Evolutionary conservation across 2,888 invertebrate genomes (phyloP).

Genomic region (Eupithecia dodoneata): DNA sequence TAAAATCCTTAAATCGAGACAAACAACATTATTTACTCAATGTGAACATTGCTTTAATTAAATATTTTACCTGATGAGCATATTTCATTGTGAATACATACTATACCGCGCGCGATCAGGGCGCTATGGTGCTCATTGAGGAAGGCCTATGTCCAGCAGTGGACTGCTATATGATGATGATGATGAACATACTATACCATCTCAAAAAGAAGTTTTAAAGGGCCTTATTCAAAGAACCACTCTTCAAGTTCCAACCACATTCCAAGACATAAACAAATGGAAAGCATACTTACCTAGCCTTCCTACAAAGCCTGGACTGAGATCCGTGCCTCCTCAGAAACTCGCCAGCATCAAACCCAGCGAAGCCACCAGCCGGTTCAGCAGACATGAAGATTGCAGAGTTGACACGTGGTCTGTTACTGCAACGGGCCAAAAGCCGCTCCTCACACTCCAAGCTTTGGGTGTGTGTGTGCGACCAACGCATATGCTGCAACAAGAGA

Average conservation of each 20-base stretch:
- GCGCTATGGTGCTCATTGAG: no score
- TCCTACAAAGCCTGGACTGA: slow-evolving; percentile 90
- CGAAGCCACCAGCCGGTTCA: slow-evolving; percentile 89
- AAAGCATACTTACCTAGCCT: slow-evolving; percentile 84
- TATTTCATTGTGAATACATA: neutral
- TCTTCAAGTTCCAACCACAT: neutral
- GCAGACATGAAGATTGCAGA: slow-evolving; percentile 93
- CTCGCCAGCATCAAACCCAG: slow-evolving; percentile 91
- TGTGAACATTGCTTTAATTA: neutral
- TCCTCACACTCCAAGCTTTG: slow-evolving; percentile 86
- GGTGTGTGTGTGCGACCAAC: slow-evolving; percentile 88
- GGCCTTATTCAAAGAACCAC: neutral
- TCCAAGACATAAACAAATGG: neutral
- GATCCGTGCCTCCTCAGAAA: slow-evolving; percentile 91
- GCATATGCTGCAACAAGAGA: slow-evolving; percentile 85
- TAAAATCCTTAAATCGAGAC: no score
- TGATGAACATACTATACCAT: neutral
- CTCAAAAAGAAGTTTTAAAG: neutral
- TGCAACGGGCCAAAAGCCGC: slow-evolving; percentile 82
- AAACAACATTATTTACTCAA: neutral
- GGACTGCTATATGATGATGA: no score
- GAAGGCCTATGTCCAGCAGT: no score
- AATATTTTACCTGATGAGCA: neutral
- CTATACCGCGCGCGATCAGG: no score
- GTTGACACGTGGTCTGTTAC: slow-evolving; percentile 89